Evolutionary conservation across 2,113 vertebrate species (phyloP).

Genomic region (Rattus norvegicus): DNA sequence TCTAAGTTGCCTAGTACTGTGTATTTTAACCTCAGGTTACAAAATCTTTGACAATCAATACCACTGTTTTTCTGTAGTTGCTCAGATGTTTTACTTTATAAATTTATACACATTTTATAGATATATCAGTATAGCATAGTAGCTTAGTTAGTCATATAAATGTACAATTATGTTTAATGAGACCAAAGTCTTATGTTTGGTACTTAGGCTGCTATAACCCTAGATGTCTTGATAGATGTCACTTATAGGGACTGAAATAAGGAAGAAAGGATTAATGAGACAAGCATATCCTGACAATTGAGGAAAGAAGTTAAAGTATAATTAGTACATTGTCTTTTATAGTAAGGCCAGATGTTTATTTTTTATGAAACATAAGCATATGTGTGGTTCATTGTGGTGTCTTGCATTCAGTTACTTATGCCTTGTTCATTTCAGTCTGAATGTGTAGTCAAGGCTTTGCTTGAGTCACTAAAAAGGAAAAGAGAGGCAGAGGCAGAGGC

Average conservation of each 20-base stretch:
- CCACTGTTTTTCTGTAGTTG: neutral
- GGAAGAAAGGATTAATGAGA: conserved; percentile 6
- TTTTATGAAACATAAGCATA: conserved; percentile 20
- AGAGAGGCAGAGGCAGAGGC: neutral
- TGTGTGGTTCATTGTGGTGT: conserved; percentile 18
- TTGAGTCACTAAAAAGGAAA: conserved; percentile 33
- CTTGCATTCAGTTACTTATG: conserved; percentile 1
- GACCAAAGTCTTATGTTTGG: conserved; percentile 36
- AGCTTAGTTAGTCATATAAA: conserved; percentile 17
- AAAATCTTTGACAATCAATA: conserved; percentile 58
- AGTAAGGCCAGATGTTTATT: conserved; percentile 8
- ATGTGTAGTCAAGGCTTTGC: neutral
- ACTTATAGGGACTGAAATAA: conserved; percentile 31
- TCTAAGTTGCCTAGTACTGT: conserved; percentile 52
- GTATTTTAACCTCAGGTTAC: conserved; percentile 46
- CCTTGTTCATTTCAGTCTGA: conserved; percentile 38
- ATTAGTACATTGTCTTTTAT: conserved; percentile 1
- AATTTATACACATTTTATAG: conserved; percentile 27
- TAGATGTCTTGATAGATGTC: neutral
- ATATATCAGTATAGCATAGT: neutral
- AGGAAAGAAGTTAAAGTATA: conserved; percentile 10
- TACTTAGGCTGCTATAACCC: neutral
- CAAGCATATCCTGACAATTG: conserved; percentile 20
- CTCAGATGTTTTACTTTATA: conserved; percentile 43
- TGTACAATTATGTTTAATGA: conserved; percentile 45